These are phyloP conservation scores for Rambutsinella grinnellia DNA, from an alignment of 2,888 invertebrate genomes.

Conservation along the genomic window DNA sequence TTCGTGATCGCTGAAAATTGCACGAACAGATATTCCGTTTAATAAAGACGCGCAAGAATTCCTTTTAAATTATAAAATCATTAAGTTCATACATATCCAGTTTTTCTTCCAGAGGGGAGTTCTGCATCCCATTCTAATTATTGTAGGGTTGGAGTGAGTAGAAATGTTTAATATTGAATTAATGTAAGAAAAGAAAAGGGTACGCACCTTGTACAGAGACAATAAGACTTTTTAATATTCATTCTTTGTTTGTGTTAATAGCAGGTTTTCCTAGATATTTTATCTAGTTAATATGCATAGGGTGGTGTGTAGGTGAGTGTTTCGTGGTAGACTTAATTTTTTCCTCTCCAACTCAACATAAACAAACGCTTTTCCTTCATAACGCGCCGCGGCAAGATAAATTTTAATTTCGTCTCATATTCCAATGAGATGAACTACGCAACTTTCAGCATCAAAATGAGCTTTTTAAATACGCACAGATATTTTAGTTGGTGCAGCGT, in stretches of 20 bases:
- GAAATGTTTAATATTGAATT: constrained; percentile 43
- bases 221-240: constrained; percentile 31
- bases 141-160: no score
- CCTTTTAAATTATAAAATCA: background rate
- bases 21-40: no score
- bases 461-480: constrained; percentile 35
- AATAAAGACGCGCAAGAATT: no score
- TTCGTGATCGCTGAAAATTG: no score
- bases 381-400: constrained; percentile 12
- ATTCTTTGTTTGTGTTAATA: constrained; percentile 35
- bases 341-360: background rate
- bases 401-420: constrained; percentile 46
- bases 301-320: background rate
- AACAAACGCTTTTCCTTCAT: background rate
- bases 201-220: background rate
- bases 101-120: background rate
- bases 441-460: background rate
- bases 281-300: constrained; percentile 24
- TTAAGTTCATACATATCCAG: background rate
- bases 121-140: background rate
- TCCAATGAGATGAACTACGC: constrained; percentile 29
- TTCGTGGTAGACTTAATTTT: no score
- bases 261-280: background rate
- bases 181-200: constrained; percentile 34
- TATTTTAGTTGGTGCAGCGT: constrained; percentile 52